Conservation (phyloP, 2,797 vertebrate genomes). For the Notolepis coatsorum region DNA sequence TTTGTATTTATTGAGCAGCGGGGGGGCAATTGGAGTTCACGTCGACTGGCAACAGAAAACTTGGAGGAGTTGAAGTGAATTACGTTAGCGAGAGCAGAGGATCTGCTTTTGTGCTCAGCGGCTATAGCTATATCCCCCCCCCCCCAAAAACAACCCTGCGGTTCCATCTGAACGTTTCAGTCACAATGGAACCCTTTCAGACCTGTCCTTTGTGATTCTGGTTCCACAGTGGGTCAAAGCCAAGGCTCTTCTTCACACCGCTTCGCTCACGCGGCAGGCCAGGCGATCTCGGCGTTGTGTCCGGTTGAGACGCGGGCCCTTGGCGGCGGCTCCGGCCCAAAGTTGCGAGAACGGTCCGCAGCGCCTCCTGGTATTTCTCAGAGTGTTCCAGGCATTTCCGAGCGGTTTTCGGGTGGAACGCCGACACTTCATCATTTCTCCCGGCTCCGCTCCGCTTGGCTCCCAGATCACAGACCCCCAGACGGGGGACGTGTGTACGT, state of each 20-base stretch:
- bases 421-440: conserved; percentile 33
- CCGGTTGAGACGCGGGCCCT: background rate
- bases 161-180: conserved; percentile 21
- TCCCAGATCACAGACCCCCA: background rate
- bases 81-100: conserved; percentile 40
- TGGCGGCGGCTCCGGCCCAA: background rate
- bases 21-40: conserved; percentile 58
- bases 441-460: conserved; percentile 1
- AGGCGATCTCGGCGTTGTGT: background rate
- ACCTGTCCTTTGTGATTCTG: conserved; percentile 28
- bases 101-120: conserved; percentile 34
- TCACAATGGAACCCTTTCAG: conserved; percentile 54
- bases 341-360: background rate
- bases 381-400: conserved; percentile 19
- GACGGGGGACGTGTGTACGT: background rate
- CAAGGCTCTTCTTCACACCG: conserved; percentile 6
- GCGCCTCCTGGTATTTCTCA: conserved; percentile 5
- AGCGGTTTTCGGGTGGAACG: conserved; percentile 20
- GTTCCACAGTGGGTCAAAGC: conserved; percentile 5
- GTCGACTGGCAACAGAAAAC: conserved; percentile 52
- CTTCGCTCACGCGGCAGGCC: conserved; percentile 1
- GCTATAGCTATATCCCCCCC: too few relatives aligned
- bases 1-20: conserved; percentile 33
- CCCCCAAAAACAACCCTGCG: conserved; percentile 29
- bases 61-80: conserved; percentile 34